A percentile compares a stretch with the other conserved stretches of the same genome.
phyloP scores from a whole-genome alignment of 2,888 invertebrate species.

The Noctua janthe region DNA sequence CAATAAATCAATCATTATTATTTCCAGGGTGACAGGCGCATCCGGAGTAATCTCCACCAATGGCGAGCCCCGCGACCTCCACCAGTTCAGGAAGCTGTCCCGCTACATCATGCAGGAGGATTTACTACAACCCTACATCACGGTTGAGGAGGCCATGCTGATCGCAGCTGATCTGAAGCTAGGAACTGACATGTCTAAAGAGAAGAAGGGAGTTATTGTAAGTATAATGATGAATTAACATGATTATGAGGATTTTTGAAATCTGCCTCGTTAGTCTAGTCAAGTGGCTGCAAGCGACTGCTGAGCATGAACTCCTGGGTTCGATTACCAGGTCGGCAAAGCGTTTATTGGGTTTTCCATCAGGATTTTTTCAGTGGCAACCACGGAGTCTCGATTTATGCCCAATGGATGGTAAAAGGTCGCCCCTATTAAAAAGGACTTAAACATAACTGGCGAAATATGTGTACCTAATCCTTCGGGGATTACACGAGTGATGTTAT shows the following conservation, averaged over 20 bases:
- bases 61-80: constrained; percentile 93
- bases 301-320: not conserved
- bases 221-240: not conserved
- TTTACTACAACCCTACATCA: constrained; percentile 95
- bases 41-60: constrained; percentile 95
- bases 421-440: not conserved
- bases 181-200: constrained; percentile 90
- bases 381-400: not conserved
- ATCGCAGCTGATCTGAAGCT: constrained; percentile 97
- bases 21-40: constrained; percentile 92
- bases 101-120: constrained; percentile 99
- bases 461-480: not conserved
- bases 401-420: not conserved
- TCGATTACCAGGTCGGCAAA: not conserved
- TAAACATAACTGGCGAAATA: not conserved
- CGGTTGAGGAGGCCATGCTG: constrained; percentile 96
- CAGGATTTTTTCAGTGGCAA: not conserved
- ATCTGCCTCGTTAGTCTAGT: not conserved
- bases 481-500: not conserved
- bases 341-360: not conserved
- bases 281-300: not conserved
- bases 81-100: constrained; percentile 96
- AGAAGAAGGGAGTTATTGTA: constrained; percentile 93
- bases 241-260: not conserved
- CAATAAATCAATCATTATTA: not conserved